Base-by-base conservation (phyloP, 2,888 invertebrate species). In the Pristionchus maxplancki region DNA sequence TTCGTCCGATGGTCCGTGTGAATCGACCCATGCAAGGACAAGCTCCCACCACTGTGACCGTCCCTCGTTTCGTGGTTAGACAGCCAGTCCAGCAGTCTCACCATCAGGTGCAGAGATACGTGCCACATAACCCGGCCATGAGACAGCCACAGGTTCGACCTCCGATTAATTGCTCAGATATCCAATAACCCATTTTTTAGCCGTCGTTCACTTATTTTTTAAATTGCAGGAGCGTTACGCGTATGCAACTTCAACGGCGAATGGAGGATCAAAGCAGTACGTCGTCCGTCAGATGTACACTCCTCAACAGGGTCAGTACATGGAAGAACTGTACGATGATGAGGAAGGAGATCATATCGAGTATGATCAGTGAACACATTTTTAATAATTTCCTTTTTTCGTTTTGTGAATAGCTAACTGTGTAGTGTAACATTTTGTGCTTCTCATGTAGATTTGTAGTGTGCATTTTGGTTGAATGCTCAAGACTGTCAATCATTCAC, bases 301-400 rank as follows among this genome's bases (percentile, higher is more conserved):
- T 17, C 20, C 67, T 50, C 44, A 50, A 48, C 62, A 71, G 24
- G 31, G 11, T 6, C 86, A 87, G 53, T 87, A 87, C 20, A 58
- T 71, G 86, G 86, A 87, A 11, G 86, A 87, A 3, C 31, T 87
- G 48, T 87, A 87, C 50, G 86, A 87, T 44, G 86, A 87, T 11
- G 85, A 85, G 40, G 71, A 87, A 34, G 50, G 71, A 37, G 71
- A 87, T 24, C 50, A 87, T 5, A 71, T 87, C 71, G 67, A 87
- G 9, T 87, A 64, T 37, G 85, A 85, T 28, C 53, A 24, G 34
- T 82, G 28, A 48, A 78, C 28, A 28, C 20, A 28, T 34, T 67
- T 1, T 34, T 15, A 34, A 31, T 31, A 64, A 31, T 64, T 13
- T 28, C 44, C 44, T 44, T 34, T 13, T 31, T 34, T 64, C n/a